These are phyloP conservation scores for Nasua narica DNA, from an alignment of 2,797 vertebrate species.

Conservation along the genomic window DNA sequence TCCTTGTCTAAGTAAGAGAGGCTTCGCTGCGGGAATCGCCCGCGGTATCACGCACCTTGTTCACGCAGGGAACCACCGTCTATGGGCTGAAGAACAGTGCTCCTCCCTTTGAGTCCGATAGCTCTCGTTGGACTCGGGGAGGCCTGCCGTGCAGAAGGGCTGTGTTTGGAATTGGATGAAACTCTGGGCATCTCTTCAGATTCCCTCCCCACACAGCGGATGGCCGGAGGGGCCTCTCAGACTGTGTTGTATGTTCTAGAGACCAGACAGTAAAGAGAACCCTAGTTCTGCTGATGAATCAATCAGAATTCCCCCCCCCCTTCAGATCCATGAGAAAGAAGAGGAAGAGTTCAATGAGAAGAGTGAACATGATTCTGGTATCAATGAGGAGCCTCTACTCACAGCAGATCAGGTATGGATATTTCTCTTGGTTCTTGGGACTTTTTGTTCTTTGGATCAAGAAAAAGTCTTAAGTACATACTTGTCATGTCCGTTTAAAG, in stretches of 20 bases:
- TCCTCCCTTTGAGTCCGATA: neutral
- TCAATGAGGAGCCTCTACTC: conserved; percentile 92
- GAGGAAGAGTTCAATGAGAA: conserved; percentile 96
- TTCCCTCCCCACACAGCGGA: neutral
- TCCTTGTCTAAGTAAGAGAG: neutral
- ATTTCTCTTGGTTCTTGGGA: neutral
- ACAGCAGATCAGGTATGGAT: conserved; percentile 92
- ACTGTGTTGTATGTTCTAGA: neutral
- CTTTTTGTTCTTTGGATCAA: neutral
- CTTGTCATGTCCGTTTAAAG: neutral
- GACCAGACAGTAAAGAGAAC: neutral
- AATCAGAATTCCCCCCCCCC: neutral
- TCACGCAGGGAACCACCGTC: neutral
- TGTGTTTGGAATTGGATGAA: neutral
- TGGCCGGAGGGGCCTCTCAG: neutral
- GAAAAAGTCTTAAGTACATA: neutral
- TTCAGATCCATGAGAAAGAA: conserved; percentile 92
- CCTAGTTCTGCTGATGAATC: neutral
- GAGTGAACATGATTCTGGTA: conserved; percentile 91
- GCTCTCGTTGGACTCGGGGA: neutral
- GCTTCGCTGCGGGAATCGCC: neutral
- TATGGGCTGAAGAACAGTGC: neutral
- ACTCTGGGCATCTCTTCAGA: neutral
- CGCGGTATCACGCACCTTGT: neutral
- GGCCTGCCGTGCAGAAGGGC: neutral